Evolutionary conservation across 1,140 invertebrate species (phyloP).

Genomic region (Hycleus phaleratus): DNA sequence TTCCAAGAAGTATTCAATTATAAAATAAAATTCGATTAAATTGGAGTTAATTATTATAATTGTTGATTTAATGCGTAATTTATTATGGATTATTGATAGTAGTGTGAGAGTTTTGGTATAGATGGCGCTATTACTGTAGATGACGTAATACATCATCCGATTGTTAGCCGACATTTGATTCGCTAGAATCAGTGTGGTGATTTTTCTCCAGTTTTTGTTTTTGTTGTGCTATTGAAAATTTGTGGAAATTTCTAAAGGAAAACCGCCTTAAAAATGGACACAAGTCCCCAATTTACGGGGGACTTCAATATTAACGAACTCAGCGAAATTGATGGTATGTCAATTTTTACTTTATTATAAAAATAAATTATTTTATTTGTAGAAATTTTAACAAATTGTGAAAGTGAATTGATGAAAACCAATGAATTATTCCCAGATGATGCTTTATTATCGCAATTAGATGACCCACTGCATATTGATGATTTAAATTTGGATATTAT

Average conservation of each 20-base stretch:
- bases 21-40: too few species aligned
- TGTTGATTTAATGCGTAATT: too few species aligned
- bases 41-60: too few species aligned
- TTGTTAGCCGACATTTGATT: constrained; percentile 32
- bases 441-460: constrained; percentile 32
- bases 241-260: not conserved
- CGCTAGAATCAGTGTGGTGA: constrained; percentile 31
- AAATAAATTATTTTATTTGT: constrained; percentile 15
- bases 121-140: constrained; percentile 5
- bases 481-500: constrained; percentile 34
- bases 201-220: constrained; percentile 13
- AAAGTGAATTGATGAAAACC: constrained; percentile 35
- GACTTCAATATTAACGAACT: constrained; percentile 38
- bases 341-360: constrained; percentile 8
- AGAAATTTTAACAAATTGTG: constrained; percentile 39
- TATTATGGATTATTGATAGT: too few species aligned
- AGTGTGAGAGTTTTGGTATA: not conserved
- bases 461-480: constrained; percentile 31
- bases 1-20: too few species aligned
- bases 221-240: not conserved
- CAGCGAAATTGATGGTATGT: constrained; percentile 38
- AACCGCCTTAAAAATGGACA: constrained; percentile 33
- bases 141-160: constrained; percentile 38
- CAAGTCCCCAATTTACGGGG: constrained; percentile 27
- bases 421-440: constrained; percentile 36